Base-by-base conservation (phyloP, 1,140 invertebrate species). In the fruit fly (Drosophila melanogaster) region DNA sequence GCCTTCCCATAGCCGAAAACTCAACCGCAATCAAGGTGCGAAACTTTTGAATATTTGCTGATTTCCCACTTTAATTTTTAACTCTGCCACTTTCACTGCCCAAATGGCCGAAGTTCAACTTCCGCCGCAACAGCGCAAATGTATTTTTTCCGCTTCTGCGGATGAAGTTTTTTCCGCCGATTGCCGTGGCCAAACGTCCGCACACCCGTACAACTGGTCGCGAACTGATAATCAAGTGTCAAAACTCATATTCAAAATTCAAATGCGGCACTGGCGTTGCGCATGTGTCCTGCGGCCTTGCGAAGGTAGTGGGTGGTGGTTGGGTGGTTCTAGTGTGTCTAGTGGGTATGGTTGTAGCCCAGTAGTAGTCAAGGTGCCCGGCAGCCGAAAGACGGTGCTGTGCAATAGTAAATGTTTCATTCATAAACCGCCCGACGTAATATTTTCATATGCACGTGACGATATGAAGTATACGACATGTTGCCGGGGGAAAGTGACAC, bases 241-340 rank as follows among this genome's bases (percentile, higher is more conserved):
- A 87, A 87, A 87, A 87, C 77, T 87, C 84, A 87, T 87, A 89
- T 87, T 87, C 84, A 84, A 87, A 87, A 89, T 89, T 89, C 84
- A 89, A 87, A 89, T 74, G 79, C 22, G 46, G 24, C 24, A n/a
- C 3, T 50, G 47, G 47, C 83, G 83, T 58, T 87, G 83, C 83
- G 83, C 83, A 87, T 87, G 83, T 87, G 83, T 87, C 83, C 66
- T 87, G 79, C 71, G 67, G 79, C 49, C 69, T 57, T 56, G 74
- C 62, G 65, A 60, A 60, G 10, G 58, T 65, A 50, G 24, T 37
- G 55, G 56, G 15, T 37, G 30, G 4, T 46, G 30, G 26, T 1
- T 41, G 26, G 4, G 11, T n/a, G 46, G 26, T 6, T n/a, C 6
- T 30, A 43, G 15, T 6, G 4, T 37, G 15, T 30, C 26, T 30